phyloP scores from a whole-genome alignment of 2,113 vertebrate genomes.

The Ciconia boyciana region DNA sequence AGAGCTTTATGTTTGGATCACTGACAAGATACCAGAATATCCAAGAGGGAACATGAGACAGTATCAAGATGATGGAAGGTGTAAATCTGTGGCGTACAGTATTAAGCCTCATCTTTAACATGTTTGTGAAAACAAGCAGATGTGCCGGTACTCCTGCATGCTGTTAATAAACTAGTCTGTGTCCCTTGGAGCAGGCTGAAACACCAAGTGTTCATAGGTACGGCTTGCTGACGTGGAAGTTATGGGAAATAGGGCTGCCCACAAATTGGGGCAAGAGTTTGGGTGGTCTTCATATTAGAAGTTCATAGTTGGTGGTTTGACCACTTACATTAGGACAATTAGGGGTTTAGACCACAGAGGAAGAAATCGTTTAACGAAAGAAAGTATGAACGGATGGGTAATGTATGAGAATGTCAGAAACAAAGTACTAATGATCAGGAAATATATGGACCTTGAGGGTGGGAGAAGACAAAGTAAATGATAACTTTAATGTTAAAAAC shows the following conservation, averaged over 20 bases:
- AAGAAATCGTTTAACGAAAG: accelerated
- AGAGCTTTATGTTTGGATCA: background rate
- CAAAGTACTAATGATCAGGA: background rate
- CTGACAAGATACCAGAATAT: background rate
- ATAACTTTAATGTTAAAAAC: background rate
- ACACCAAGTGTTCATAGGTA: accelerated
- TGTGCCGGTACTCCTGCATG: accelerated
- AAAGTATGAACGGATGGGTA: too few species aligned
- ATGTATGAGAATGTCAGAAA: background rate
- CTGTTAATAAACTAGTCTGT: background rate
- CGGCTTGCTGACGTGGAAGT: accelerated
- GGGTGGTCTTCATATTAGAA: accelerated
- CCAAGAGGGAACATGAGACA: background rate
- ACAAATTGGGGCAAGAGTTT: background rate
- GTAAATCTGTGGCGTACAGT: background rate
- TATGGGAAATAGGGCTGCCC: background rate
- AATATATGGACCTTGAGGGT: too few species aligned
- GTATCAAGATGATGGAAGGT: background rate
- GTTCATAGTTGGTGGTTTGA: background rate
- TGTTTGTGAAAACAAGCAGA: background rate
- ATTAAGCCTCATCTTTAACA: background rate
- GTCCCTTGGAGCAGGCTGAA: background rate
- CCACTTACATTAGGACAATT: accelerated
- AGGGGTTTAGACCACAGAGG: background rate
- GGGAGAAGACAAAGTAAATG: background rate